Percentiles rank a stretch among this genome's conserved stretches.
Conservation (phyloP, 2,113 vertebrate genomes). For the Emydura subglobosa region DNA sequence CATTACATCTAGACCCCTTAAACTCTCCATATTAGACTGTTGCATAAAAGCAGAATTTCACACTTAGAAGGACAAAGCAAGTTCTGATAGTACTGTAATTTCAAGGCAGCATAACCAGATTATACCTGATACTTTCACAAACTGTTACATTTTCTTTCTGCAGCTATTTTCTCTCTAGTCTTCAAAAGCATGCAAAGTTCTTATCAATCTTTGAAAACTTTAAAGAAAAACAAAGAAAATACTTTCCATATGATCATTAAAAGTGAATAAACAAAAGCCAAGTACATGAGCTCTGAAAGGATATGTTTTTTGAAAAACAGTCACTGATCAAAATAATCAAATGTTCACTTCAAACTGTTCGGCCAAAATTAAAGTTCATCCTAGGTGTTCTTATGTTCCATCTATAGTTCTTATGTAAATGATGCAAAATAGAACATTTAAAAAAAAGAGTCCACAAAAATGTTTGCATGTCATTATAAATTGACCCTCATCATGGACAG, state of each 20-base stretch:
- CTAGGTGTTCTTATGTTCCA: not conserved
- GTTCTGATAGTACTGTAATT: not conserved
- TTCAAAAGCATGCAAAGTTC: not conserved
- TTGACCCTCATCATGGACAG: not conserved
- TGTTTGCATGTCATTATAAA: not conserved
- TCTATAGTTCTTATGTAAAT: not conserved
- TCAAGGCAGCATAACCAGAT: not conserved
- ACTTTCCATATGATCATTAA: not conserved
- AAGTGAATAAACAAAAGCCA: not conserved
- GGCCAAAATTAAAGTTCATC: not conserved
- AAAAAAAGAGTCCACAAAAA: slow-evolving; percentile 1
- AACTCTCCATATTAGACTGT: slow-evolving; percentile 14
- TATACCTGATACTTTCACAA: not conserved
- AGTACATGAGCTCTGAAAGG: not conserved
- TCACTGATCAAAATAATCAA: not conserved
- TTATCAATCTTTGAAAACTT: not conserved
- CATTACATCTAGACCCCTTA: not conserved
- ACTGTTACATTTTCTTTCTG: not conserved
- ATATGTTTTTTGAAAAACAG: not conserved
- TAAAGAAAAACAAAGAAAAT: not conserved
- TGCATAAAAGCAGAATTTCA: not conserved
- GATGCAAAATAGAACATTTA: not conserved
- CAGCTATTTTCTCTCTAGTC: not conserved
- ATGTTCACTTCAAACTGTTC: not conserved
- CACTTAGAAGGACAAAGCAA: not conserved